These are phyloP conservation scores for Tetramorium alpestre DNA, from an alignment of 1,140 invertebrate genomes.

Conservation along the genomic window DNA sequence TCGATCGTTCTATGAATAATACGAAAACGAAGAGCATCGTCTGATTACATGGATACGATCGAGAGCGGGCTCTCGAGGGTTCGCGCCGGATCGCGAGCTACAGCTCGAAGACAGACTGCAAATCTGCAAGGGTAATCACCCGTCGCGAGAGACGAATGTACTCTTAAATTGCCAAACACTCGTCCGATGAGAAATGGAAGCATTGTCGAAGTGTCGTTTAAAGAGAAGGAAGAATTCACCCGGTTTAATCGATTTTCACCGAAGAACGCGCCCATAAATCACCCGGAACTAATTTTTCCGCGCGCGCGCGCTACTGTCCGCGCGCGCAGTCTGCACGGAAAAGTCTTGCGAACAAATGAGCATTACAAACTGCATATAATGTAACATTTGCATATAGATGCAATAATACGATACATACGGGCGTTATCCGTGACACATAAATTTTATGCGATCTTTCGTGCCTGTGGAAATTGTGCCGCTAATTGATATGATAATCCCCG, in stretches of 20 bases:
- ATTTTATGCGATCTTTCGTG: slow-evolving; percentile 19
- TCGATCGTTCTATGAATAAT: slow-evolving; percentile 58
- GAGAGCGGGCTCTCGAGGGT: not conserved
- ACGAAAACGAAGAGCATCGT: slow-evolving; percentile 52
- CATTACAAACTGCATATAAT: slow-evolving; percentile 20
- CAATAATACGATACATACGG: slow-evolving; percentile 6
- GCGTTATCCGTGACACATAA: not conserved
- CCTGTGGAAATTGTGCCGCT: not conserved
- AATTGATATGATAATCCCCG: slow-evolving; percentile 5
- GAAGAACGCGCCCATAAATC: slow-evolving; percentile 57
- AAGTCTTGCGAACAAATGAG: slow-evolving; percentile 17
- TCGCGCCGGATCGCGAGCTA: not conserved
- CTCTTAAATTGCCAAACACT: slow-evolving; percentile 64
- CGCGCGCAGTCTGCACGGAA: not conserved
- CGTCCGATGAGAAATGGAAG: slow-evolving; percentile 56
- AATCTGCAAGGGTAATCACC: slow-evolving; percentile 59
- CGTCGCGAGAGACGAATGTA: slow-evolving; percentile 56
- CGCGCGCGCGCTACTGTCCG: not conserved
- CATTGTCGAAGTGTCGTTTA: slow-evolving; percentile 47
- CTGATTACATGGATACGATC: slow-evolving; percentile 40
- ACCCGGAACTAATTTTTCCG: slow-evolving; percentile 54
- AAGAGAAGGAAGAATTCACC: slow-evolving; percentile 52
- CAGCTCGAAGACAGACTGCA: slow-evolving; percentile 38
- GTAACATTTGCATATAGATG: slow-evolving; percentile 36
- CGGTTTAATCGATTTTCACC: slow-evolving; percentile 58